Base-by-base conservation (phyloP, 2,797 vertebrate species). In the Sitta carolinensis region DNA sequence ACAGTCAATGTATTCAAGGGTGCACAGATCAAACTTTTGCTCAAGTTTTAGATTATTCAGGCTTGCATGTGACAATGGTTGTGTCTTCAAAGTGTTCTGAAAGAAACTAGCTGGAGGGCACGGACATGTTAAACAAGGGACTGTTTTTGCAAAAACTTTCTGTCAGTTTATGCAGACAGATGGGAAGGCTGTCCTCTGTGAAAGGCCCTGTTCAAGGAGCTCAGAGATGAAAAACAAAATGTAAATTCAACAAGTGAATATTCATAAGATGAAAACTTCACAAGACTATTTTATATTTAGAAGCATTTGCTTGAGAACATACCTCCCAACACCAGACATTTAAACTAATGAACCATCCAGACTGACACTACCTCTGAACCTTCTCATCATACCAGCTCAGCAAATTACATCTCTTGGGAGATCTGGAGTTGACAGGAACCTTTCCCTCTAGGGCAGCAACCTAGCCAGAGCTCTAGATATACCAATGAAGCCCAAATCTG, bases 181-280 rank as follows among this genome's bases (percentile, higher is more conserved):
- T 92, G 91, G 96, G 76, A 95, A 64, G 84, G 95, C 72, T 87
- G 79, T 95, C 87, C 85, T 94, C 67, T 79, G 47, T 47, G 72
- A 50, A 74, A 48, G 75, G 87, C 66, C 82, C 80, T 43, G 54
- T 87, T 94, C 82, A 83, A 69, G 75, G 66, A 87, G 67, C 96
- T 84, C 67, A 32, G 36, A 93, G 88, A 97, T 93, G 87, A 97
- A 97, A 97, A 97, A 94, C 94, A 96, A 95, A 95, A 97, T 97
- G 95, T 92, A 97, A 97, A 97, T 97, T 94, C 96, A 97, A 96
- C 92, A 96, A 94, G 94, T 92, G 93, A 97, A 96, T 97, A 96
- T 97, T 96, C 96, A 95, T 97, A 93, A 96, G 91, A 89, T 32
- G 45, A 68, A 89, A 95, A 97, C 91, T 96, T 97, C 94, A 96